Conservation (phyloP, 1,140 invertebrate species). For the Tetragonula clypearis region DNA sequence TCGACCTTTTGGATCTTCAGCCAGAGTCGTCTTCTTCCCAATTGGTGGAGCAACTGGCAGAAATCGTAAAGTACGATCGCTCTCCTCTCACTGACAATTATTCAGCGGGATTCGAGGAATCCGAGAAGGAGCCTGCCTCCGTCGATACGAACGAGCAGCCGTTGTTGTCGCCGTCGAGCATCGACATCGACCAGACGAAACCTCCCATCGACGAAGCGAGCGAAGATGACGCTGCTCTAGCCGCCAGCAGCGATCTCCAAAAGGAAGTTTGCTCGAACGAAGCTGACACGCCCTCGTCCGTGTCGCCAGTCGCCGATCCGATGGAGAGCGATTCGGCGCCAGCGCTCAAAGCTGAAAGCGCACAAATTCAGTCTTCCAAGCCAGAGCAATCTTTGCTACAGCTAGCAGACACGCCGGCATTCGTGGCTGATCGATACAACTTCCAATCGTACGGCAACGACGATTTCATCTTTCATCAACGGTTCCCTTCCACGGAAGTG, state of each 20-base stretch:
- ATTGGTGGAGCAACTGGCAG: background rate
- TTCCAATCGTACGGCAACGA: background rate
- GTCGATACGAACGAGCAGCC: slow-evolving; percentile 24
- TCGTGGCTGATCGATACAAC: background rate
- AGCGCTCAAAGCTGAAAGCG: background rate
- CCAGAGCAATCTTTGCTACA: background rate
- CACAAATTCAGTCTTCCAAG: accelerated
- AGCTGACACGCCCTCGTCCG: slow-evolving; percentile 9
- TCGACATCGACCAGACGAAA: slow-evolving; percentile 31
- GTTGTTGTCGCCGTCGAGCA: background rate
- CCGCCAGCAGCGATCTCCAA: background rate
- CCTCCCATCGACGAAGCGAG: slow-evolving; percentile 29
- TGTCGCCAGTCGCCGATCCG: slow-evolving; percentile 3
- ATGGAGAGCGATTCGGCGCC: background rate
- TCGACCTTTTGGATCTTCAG: slow-evolving; percentile 9
- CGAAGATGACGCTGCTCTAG: slow-evolving; percentile 10
- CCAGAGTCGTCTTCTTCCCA: slow-evolving; percentile 22
- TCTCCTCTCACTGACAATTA: slow-evolving; percentile 27
- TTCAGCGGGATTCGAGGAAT: slow-evolving; percentile 29
- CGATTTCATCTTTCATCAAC: too few species aligned
- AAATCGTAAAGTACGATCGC: slow-evolving; percentile 3
- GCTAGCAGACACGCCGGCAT: background rate
- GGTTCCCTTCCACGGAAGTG: background rate
- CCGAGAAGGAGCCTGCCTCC: background rate
- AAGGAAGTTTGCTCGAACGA: slow-evolving; percentile 19